Percentiles rank a stretch among this genome's conserved stretches.
phyloP scores from a whole-genome alignment of 1,140 invertebrate species.

The Nomia melanderi region DNA sequence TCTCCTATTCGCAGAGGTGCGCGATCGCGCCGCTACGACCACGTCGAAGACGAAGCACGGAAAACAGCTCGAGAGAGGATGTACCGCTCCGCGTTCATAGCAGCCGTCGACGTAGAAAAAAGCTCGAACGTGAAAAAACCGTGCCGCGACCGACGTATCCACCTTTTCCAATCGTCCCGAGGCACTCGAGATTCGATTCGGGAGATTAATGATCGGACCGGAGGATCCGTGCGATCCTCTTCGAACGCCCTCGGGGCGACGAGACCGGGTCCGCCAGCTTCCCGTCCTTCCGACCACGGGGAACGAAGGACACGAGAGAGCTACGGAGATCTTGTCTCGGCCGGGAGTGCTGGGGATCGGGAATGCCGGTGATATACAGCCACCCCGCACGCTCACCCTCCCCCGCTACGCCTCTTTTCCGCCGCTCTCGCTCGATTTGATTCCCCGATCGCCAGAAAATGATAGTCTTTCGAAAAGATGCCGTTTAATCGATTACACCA shows the following conservation, averaged over 20 bases:
- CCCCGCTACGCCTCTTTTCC: too few relatives aligned
- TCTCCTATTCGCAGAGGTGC: too few relatives aligned
- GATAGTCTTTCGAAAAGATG: slow-evolving; percentile 45
- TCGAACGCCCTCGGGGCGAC: slow-evolving; percentile 42
- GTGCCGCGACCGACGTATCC: slow-evolving; percentile 19
- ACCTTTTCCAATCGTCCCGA: slow-evolving; percentile 64
- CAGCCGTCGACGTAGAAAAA: not conserved
- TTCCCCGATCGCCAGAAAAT: slow-evolving; percentile 43
- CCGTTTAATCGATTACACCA: slow-evolving; percentile 19
- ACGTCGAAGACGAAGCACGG: too few relatives aligned
- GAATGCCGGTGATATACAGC: slow-evolving; percentile 47
- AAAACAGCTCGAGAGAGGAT: too few relatives aligned
- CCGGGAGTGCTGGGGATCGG: not conserved
- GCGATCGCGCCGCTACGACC: not conserved
- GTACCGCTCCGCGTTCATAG: too few relatives aligned
- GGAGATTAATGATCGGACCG: slow-evolving; percentile 63
- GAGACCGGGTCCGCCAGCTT: slow-evolving; percentile 33
- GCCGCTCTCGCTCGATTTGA: slow-evolving; percentile 21
- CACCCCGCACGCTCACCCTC: too few relatives aligned
- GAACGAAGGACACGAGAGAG: slow-evolving; percentile 53
- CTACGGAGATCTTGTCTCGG: slow-evolving; percentile 53
- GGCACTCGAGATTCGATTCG: slow-evolving; percentile 67
- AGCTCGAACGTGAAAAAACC: slow-evolving; percentile 14
- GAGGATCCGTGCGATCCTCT: slow-evolving; percentile 52
- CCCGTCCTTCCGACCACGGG: slow-evolving; percentile 48